Evolutionary conservation across 2,797 vertebrate genomes (phyloP), one percentile per base, ranked within the genome.

Genomic region (Netta rufina): DNA sequence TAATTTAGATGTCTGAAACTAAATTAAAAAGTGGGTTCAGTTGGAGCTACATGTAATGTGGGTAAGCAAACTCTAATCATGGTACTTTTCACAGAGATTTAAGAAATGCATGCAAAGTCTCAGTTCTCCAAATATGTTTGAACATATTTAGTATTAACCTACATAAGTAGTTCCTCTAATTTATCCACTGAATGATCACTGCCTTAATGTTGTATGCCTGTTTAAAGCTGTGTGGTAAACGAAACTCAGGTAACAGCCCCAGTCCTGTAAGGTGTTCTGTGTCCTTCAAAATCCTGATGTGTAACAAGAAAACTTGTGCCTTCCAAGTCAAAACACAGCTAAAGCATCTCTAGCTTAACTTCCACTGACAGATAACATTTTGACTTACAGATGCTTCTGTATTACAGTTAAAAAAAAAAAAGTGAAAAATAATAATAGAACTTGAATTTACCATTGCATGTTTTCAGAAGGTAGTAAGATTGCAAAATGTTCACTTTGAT

Each of bases 201-300:
- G 53, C 53, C 39, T 45, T 71, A 2, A 0, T 38, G 36, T 19
- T 58, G 12, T 2, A 2, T 2, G 22, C 11, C n/a, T 82, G 4
- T 60, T 84, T 53, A n/a, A 47, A 92, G 36, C 64, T 72, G 33
- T 28, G 53, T 66, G 54, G 27, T 16, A 60, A 77, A 7, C 36
- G 56, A 83, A 67, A 61, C 49, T 67, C 83, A 61, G 81, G 49
- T 43, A 36, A 65, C 20, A 51, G 62, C 25, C 30, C 47, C n/a
- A 33, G 1, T 36, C n/a, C 36, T 16, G 0, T 2, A 8, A 61
- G 32, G 11, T 56, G 8, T 20, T 81, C 27, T 32, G 33, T 41
- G 81, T 32, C 10, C 33, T 78, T 22, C 33, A 36, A 30, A 88
- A 41, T 6, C 11, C 13, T 41, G 2, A 45, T 22, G 24, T 67